phyloP scores from a whole-genome alignment of 2,797 vertebrate genomes.

The Gorsachius magnificus region DNA sequence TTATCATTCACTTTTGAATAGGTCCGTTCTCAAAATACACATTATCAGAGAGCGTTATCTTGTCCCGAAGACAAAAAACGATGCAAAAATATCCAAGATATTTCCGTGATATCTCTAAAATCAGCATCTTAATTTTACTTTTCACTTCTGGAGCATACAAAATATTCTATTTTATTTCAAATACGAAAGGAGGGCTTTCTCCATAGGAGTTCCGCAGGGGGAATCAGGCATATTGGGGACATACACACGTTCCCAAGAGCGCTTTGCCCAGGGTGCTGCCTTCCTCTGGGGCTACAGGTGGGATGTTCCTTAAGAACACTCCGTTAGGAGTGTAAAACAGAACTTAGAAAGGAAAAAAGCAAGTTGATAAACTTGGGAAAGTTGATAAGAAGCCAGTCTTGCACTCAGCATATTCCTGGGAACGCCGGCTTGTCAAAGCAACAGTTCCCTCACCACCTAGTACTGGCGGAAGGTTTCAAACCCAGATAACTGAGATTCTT shows the following conservation, averaged over 20 bases:
- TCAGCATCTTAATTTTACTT: background rate
- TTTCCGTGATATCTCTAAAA: background rate
- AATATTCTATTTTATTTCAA: background rate
- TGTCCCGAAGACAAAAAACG: background rate
- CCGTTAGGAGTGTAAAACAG: background rate
- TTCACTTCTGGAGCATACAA: background rate
- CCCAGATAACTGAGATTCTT: background rate
- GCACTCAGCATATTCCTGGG: background rate
- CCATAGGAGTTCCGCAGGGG: background rate
- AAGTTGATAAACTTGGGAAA: background rate
- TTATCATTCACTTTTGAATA: background rate
- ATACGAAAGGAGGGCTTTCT: background rate
- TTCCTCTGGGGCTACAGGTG: background rate
- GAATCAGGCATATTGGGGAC: accelerated
- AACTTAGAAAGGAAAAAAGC: background rate
- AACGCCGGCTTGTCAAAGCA: background rate
- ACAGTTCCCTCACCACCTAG: background rate
- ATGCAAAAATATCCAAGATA: background rate
- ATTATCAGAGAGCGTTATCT: background rate
- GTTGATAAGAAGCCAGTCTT: background rate
- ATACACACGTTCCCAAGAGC: accelerated
- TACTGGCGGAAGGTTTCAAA: background rate
- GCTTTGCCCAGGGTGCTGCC: accelerated
- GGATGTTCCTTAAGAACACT: background rate
- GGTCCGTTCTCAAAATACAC: background rate